phyloP scores from a whole-genome alignment of 2,797 vertebrate genomes.

The Epinephelus coioides region DNA sequence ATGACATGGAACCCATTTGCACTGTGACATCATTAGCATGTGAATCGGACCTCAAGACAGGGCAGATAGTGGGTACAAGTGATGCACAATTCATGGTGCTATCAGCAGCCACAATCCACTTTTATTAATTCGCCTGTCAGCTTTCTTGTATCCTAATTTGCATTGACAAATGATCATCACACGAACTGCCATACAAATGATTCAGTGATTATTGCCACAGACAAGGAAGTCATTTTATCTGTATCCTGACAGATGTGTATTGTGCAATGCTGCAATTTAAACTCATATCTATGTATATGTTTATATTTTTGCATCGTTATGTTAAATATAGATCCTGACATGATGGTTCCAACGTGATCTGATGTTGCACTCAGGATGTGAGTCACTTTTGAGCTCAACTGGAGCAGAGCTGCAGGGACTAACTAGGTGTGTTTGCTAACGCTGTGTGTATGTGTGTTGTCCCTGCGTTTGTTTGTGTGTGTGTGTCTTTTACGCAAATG shows the following conservation, averaged over 20 bases:
- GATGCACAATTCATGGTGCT: too few species aligned
- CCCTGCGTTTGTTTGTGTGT: background rate
- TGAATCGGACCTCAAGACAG: too few species aligned
- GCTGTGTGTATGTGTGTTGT: slow-evolving; percentile 10
- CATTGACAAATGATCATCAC: background rate
- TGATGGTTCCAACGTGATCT: slow-evolving; percentile 1
- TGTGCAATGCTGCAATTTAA: background rate
- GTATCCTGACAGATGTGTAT: background rate
- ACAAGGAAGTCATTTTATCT: background rate
- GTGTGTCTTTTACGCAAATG: background rate
- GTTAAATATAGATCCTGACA: background rate
- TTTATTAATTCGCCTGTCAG: too few species aligned
- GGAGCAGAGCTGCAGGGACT: slow-evolving; percentile 17
- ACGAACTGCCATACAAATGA: background rate
- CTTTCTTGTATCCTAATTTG: background rate
- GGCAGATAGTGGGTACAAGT: too few species aligned
- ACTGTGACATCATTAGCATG: too few species aligned
- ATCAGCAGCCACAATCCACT: too few species aligned
- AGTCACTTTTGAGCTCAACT: slow-evolving; percentile 27
- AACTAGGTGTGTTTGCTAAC: slow-evolving; percentile 35
- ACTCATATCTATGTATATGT: background rate
- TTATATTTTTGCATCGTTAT: slow-evolving; percentile 1
- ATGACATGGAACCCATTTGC: too few species aligned
- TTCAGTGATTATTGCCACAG: background rate
- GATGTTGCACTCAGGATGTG: slow-evolving; percentile 23